Evolutionary conservation across 92 coral and sea anemone species (phyloP).

Genomic region (Montipora capitata): DNA sequence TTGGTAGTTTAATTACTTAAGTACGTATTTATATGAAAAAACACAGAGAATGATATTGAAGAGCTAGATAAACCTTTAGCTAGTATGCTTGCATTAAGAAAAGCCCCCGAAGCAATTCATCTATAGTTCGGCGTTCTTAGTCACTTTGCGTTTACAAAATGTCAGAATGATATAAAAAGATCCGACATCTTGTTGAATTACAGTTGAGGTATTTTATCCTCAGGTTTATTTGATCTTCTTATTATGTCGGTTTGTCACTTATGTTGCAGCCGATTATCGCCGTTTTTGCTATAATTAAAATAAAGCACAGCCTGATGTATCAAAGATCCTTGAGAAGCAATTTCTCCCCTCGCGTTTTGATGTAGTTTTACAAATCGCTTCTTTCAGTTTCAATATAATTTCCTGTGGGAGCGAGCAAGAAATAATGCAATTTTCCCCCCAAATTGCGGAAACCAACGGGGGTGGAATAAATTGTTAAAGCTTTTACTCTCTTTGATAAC

Average conservation of each 20-base stretch:
- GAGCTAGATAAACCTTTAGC: slow-evolving; percentile 33
- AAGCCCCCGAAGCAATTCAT: not conserved
- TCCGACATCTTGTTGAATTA: slow-evolving; percentile 5
- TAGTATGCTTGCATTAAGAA: slow-evolving; percentile 12
- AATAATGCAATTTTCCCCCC: slow-evolving; percentile 62
- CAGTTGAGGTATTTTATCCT: slow-evolving; percentile 10
- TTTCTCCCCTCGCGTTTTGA: not conserved
- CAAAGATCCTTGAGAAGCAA: not conserved
- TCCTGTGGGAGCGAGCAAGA: slow-evolving; percentile 40
- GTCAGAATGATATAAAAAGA: not conserved
- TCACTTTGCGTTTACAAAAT: not conserved
- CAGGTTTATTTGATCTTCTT: slow-evolving; percentile 36
- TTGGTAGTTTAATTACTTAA: slow-evolving; percentile 53
- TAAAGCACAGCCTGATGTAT: slow-evolving; percentile 20
- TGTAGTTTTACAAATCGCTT: slow-evolving; percentile 12
- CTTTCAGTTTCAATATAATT: slow-evolving; percentile 14
- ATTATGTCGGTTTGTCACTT: slow-evolving; percentile 45
- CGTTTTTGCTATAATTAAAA: slow-evolving; percentile 1
- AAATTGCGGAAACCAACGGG: slow-evolving; percentile 69
- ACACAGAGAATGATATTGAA: slow-evolving; percentile 51
- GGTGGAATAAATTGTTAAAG: slow-evolving; percentile 72
- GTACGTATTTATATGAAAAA: slow-evolving; percentile 44
- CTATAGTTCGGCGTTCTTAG: not conserved
- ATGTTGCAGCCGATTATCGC: slow-evolving; percentile 19
- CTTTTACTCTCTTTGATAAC: slow-evolving; percentile 70